Evolutionary conservation across 1,140 invertebrate genomes (phyloP), one percentile per base, ranked within the genome.

Genomic region (Leptinotarsa defecta): DNA sequence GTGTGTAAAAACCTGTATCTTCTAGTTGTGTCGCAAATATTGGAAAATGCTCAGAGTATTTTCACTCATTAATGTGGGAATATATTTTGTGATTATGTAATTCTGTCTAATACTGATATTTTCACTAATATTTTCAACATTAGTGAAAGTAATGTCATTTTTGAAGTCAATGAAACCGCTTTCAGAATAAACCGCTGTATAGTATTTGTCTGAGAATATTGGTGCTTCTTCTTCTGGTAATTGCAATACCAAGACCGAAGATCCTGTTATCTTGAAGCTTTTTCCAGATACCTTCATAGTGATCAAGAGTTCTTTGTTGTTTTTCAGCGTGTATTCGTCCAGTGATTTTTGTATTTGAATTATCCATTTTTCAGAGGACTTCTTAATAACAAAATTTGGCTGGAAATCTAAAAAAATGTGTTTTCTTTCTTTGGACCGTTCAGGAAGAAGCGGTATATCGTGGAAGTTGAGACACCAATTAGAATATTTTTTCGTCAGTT

Each of bases 201-300:
- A 71, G 13, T 52, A 71, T 20, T 13, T 22, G 11, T 71, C 48
- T 48, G 19, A 52, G 49, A 57, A n/a, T 19, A 17, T 34, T 67
- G 5, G 15, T 67, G 64, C 61, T 17, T 15, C 61, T 63, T 19
- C 49, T 19, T 67, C 43, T 3, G 15, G 64, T 24, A 63, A 43
- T 74, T 43, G 3, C 13, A 67, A 8, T 27, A 74, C 65, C 27
- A 74, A 68, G 13, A 74, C 49, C 3, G 49, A 43, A 17, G 15
- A 61, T 3, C 27, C 67, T 61, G 5, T 43, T 27, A 4, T 34
- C 34, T 48, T 43, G 57, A 69, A n/a, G 17, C 34, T 49, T 27
- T 15, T 74, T 43, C 20, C 8, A 62, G 61, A 74, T 19, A 72
- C 77, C 64, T 73, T n/a, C 15, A 78, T 61, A 27, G 65, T 69